phyloP scores from a whole-genome alignment of 2,797 vertebrate species.

The Fratercula arctica region DNA sequence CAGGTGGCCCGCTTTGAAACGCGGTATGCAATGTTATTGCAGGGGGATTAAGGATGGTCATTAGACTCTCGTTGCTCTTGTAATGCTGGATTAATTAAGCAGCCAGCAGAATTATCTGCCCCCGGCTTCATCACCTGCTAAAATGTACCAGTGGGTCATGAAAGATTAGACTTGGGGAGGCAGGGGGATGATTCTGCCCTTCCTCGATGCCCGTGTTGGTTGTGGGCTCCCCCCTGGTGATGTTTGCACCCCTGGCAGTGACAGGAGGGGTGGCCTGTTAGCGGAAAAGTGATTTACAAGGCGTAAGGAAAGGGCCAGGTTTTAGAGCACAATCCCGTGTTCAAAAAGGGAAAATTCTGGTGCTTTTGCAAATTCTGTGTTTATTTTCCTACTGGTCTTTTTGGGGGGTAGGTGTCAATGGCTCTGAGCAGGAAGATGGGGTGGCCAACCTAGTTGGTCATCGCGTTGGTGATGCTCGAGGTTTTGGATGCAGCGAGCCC shows the following conservation, averaged over 20 bases:
- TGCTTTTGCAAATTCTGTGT: neutral
- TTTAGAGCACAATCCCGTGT: neutral
- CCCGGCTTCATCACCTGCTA: neutral
- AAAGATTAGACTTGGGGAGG: neutral
- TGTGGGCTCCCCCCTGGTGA: neutral
- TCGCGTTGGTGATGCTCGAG: accelerated
- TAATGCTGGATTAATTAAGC: conserved; percentile 26
- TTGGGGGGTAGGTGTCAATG: neutral
- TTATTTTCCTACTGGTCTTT: neutral
- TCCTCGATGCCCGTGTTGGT: accelerated
- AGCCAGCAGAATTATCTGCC: neutral
- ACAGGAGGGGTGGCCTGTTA: neutral
- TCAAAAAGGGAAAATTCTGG: neutral
- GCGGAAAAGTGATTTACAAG: neutral
- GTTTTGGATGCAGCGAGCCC: accelerated
- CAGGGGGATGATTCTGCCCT: neutral
- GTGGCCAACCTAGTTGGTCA: neutral
- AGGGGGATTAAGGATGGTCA: neutral
- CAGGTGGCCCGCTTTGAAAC: neutral
- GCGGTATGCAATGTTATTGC: conserved; percentile 20
- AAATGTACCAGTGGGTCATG: neutral
- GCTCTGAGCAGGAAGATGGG: neutral
- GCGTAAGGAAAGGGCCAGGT: neutral
- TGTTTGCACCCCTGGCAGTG: neutral
- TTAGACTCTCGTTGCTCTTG: conserved; percentile 15